Evolutionary conservation across 2,888 invertebrate genomes (phyloP).

Genomic region (Nebria brevicollis): DNA sequence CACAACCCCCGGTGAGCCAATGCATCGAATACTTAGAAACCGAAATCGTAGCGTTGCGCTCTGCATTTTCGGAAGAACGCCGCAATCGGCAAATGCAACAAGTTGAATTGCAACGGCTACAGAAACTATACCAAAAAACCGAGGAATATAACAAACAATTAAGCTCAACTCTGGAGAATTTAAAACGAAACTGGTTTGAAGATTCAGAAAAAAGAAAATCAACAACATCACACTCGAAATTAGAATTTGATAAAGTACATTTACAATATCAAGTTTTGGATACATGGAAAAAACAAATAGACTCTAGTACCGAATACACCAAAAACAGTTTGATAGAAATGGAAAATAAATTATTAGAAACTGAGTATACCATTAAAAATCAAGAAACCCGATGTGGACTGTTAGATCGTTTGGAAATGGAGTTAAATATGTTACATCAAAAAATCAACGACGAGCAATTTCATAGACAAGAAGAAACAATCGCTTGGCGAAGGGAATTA

Average conservation of each 20-base stretch:
- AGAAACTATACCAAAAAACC: slow-evolving; percentile 34
- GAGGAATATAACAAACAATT: slow-evolving; percentile 45
- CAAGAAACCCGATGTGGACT: slow-evolving; percentile 58
- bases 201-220: slow-evolving; percentile 35
- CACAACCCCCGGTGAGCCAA: not conserved
- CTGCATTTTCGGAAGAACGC: slow-evolving; percentile 33
- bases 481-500: slow-evolving; percentile 52
- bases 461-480: slow-evolving; percentile 52
- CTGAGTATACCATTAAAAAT: slow-evolving; percentile 64
- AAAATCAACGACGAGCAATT: slow-evolving; percentile 56
- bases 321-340: slow-evolving; percentile 65
- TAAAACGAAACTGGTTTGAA: slow-evolving; percentile 32
- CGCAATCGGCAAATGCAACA: slow-evolving; percentile 23
- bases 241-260: slow-evolving; percentile 55
- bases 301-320: slow-evolving; percentile 65
- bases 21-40: slow-evolving; percentile 30
- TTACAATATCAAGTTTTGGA: slow-evolving; percentile 63
- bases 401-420: slow-evolving; percentile 54
- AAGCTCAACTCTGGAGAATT: slow-evolving; percentile 44
- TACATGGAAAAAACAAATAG: slow-evolving; percentile 66
- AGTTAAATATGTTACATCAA: slow-evolving; percentile 54
- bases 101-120: slow-evolving; percentile 41
- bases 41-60: slow-evolving; percentile 28
- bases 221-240: slow-evolving; percentile 45
- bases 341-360: slow-evolving; percentile 63